These are phyloP conservation scores for Metaphire vulgaris DNA, from an alignment of 1,140 invertebrate species.

Conservation along the genomic window DNA sequence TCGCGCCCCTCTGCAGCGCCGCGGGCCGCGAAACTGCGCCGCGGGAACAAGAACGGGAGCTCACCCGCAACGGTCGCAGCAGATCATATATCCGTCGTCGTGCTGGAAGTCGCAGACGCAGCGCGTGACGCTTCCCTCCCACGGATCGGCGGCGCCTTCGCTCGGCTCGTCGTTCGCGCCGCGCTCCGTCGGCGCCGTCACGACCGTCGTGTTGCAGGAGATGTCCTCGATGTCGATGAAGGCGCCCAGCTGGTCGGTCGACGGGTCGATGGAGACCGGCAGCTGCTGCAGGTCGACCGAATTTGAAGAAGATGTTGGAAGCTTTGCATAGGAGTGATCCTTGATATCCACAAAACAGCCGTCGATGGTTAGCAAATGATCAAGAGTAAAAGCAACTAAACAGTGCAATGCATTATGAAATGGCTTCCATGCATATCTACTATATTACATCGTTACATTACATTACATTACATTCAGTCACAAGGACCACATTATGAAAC, in stretches of 20 bases:
- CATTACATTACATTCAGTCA: too few species aligned
- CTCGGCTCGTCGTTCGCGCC: neutral
- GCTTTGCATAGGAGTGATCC: neutral
- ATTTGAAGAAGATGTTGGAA: neutral
- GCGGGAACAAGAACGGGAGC: too few species aligned
- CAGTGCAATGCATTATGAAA: too few species aligned
- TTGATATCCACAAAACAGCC: too few species aligned
- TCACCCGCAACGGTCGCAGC: conserved; percentile 63
- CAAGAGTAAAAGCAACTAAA: too few species aligned
- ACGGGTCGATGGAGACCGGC: neutral
- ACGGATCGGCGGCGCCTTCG: conserved; percentile 12
- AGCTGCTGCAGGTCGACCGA: neutral
- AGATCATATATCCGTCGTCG: conserved; percentile 97
- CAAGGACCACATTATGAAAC: too few species aligned
- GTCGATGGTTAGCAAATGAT: too few species aligned
- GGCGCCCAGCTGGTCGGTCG: neutral
- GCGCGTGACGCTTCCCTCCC: conserved; percentile 61
- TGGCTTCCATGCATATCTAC: too few species aligned
- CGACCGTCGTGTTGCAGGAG: conserved; percentile 9
- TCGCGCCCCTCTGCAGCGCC: too few species aligned
- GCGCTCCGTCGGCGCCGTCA: neutral
- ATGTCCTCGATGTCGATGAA: conserved; percentile 7
- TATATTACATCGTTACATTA: too few species aligned
- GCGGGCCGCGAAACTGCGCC: too few species aligned
- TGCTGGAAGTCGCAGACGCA: conserved; percentile 92